Evolutionary conservation across 1,140 invertebrate species (phyloP).

Genomic region (Orussus abietinus): DNA sequence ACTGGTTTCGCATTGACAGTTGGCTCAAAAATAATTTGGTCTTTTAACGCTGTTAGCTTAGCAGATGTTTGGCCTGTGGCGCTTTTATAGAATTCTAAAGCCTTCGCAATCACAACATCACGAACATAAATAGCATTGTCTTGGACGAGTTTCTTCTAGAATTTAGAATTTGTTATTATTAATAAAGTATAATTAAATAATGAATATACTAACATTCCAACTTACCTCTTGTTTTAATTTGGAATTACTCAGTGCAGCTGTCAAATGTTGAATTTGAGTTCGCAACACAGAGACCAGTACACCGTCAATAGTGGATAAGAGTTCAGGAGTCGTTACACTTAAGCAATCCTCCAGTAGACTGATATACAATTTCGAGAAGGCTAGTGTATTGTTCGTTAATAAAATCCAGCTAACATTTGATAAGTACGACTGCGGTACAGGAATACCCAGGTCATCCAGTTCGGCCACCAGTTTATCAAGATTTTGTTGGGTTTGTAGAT

Average conservation of each 20-base stretch:
- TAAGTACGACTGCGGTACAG: conserved; percentile 33
- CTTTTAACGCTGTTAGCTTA: conserved; percentile 36
- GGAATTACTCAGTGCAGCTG: conserved; percentile 57
- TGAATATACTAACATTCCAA: conserved; percentile 1
- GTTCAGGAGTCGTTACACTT: conserved; percentile 62
- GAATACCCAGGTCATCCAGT: conserved; percentile 50
- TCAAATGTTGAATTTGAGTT: conserved; percentile 64
- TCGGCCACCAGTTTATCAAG: conserved; percentile 49
- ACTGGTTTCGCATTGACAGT: conserved; percentile 29
- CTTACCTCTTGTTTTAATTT: conserved; percentile 59
- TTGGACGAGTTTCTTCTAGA: conserved; percentile 43
- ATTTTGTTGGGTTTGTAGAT: conserved; percentile 59
- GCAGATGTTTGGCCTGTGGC: conserved; percentile 40
- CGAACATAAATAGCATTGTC: conserved; percentile 42
- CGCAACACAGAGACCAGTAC: conserved; percentile 63
- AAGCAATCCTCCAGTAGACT: conserved; percentile 67
- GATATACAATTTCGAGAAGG: conserved; percentile 67
- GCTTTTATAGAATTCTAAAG: conserved; percentile 44
- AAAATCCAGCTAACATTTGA: conserved; percentile 65
- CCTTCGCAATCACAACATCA: conserved; percentile 38
- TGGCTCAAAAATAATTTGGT: conserved; percentile 37
- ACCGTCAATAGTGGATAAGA: conserved; percentile 61
- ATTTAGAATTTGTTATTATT: conserved; percentile 10
- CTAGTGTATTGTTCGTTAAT: conserved; percentile 66
- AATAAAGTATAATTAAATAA: not conserved